Base-by-base conservation (phyloP, 2,113 vertebrate genomes). In the Morone saxatilis region DNA sequence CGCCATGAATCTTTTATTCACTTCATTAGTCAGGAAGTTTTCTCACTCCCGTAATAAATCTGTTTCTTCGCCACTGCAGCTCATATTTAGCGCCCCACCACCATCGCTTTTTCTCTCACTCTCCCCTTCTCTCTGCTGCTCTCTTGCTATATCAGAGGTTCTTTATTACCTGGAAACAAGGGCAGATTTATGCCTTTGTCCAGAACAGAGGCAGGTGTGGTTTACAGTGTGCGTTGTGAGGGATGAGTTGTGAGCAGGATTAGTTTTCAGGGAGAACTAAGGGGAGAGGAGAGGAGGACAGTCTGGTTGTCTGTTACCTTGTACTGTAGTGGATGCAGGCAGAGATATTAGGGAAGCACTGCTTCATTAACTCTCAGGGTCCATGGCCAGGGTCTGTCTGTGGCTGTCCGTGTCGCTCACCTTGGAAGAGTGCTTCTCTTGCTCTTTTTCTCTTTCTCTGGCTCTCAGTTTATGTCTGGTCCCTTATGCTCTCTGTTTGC, bases 311-410 rank as follows among this genome's bases (percentile, higher is more conserved):
- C 71, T 85, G 68, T 78, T 85, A 82, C 80, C 84, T 88, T 86
- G 82, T 83, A 67, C 78, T 81, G 61, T 48, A 59, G 81, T 82
- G 85, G 85, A 86, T 76, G 79, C 67, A 78, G 70, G 60, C 66
- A 43, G 88, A 86, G 76, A 87, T 87, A 89, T 90, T 86, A 76
- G 57, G 47, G 70, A 84, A 59, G 86, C 57, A 84, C 61, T 86
- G 90, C 85, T 87, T 88, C 90, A 93, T 93, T 93, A 94, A 90
- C 86, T 92, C 80, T 86, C 86, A 88, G 88, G 88, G 89, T 86
- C 91, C 74, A 74, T 7, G 73, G 63, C 84, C 75, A 67, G 66
- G 57, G 78, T 86, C 77, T 84, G 66, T 81, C 84, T 84, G 73
- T 80, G 81, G 45, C 50, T 85, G 79, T 85, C 80, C 84, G 69